Evolutionary conservation across 2,888 invertebrate genomes (phyloP).

Genomic region (Agrochola lychnidis): DNA sequence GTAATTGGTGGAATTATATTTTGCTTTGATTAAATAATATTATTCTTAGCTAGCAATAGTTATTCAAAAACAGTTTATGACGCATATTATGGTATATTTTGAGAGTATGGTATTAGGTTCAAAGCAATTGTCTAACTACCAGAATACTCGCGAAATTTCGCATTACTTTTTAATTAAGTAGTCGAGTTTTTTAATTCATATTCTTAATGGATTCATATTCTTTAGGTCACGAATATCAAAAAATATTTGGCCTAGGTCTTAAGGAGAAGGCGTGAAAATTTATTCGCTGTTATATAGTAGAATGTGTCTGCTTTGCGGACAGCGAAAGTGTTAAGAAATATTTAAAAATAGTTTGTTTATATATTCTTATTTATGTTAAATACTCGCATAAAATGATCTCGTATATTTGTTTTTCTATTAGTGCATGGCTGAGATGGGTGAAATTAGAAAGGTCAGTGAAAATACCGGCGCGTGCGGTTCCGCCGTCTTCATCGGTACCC

Average conservation of each 20-base stretch:
- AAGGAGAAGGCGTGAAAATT: too few species aligned
- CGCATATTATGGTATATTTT: not conserved
- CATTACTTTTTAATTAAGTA: too few species aligned
- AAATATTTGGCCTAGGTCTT: too few species aligned
- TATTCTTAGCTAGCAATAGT: slow-evolving; percentile 9
- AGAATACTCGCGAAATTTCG: too few species aligned
- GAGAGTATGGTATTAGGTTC: not conserved
- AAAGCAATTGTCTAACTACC: too few species aligned
- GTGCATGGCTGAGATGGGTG: slow-evolving; percentile 68
- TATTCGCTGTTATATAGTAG: too few species aligned
- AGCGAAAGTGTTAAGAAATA: not conserved
- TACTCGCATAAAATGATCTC: slow-evolving; percentile 22
- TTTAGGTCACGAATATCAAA: too few species aligned
- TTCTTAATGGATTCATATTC: too few species aligned
- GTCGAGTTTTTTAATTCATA: too few species aligned
- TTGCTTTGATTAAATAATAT: slow-evolving; percentile 15
- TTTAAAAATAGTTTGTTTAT: slow-evolving; percentile 1
- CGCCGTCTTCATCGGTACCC: slow-evolving; percentile 35
- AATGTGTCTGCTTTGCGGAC: too few species aligned
- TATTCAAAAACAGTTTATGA: not conserved
- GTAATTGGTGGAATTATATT: slow-evolving; percentile 19
- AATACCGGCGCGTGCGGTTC: slow-evolving; percentile 66
- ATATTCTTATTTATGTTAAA: slow-evolving; percentile 31
- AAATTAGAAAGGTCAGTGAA: slow-evolving; percentile 83
- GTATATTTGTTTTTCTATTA: slow-evolving; percentile 36